Evolutionary conservation across 2,113 vertebrate species (phyloP), one percentile per base, ranked within the genome.

Genomic region (Ctenodactylus gundi): DNA sequence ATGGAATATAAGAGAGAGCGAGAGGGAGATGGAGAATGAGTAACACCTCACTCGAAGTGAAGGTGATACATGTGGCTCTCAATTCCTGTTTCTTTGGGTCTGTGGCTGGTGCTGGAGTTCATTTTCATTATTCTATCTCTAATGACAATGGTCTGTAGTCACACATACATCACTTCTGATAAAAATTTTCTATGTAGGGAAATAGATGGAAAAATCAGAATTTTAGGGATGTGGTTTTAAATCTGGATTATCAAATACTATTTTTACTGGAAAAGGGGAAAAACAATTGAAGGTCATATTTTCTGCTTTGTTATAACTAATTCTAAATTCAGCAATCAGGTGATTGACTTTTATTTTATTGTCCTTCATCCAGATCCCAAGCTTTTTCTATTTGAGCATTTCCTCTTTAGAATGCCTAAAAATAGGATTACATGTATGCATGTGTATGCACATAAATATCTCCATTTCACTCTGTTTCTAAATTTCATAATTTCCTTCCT

Each of bases 231-330:
- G 27, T 20, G 10, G 68, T 25, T 87, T 94, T 55, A 44, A 73
- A 8, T 55, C 60, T 81, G 15, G 34, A n/a, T n/a, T n/a, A n/a
- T 62, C 34, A 85, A 70, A 68, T 82, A 75, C 72, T 80, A 57
- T 90, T 85, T 75, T 83, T 78, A 90, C 72, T 15, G n/a, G 20
- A 53, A 73, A 94, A 70, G 49, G n/a, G 92, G 29, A 55, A 86
- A 85, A 88, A 64, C 34, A 76, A 92, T 12, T 23, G 44, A 92
- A 92, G 29, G 23, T 46, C 29, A 25, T 49, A 49, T 64, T 78
- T 82, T 73, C 31, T 86, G 39, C 55, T 82, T 65, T 90, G 7
- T 82, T 85, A 85, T 7, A 34, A 39, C 17, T 34, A 95, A 14
- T 36, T 94, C 31, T 73, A 96, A 85, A 72, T n/a, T 81, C 34